A percentile compares a stretch with the other conserved stretches of the same genome.
Conservation (phyloP, 2,888 invertebrate species). For the Cantharis rustica region DNA sequence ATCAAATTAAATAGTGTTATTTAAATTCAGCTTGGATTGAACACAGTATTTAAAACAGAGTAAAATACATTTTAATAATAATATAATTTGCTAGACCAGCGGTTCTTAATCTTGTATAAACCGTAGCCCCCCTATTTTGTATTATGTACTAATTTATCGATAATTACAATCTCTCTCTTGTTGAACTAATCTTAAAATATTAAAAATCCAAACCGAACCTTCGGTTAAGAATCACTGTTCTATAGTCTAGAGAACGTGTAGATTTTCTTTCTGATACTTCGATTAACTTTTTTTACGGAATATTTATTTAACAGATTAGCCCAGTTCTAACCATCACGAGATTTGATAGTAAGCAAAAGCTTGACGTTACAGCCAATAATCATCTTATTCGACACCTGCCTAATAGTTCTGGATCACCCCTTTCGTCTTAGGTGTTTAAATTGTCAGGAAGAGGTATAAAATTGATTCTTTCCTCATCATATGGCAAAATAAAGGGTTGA, state of each 20-base stretch:
- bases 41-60: not conserved
- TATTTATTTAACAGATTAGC: not conserved
- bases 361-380: not conserved
- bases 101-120: too few relatives aligned
- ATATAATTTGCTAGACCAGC: not conserved
- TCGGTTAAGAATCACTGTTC: too few relatives aligned
- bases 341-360: not conserved
- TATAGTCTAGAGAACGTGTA: not conserved
- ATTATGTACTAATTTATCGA: too few relatives aligned
- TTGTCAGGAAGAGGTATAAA: slow-evolving; percentile 18
- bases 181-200: too few relatives aligned
- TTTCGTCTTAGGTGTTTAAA: slow-evolving; percentile 3
- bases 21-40: not conserved
- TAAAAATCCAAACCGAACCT: too few relatives aligned
- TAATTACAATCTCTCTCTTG: too few relatives aligned
- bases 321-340: not conserved
- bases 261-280: not conserved
- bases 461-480: slow-evolving; percentile 20
- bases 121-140: too few relatives aligned
- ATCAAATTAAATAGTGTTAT: not conserved
- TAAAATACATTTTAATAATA: not conserved
- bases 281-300: not conserved
- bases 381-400: slow-evolving; percentile 13
- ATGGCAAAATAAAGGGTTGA: slow-evolving; percentile 10
- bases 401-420: slow-evolving; percentile 13